phyloP scores from a whole-genome alignment of 1,140 invertebrate species.

The Tetragnatha versicolor region DNA sequence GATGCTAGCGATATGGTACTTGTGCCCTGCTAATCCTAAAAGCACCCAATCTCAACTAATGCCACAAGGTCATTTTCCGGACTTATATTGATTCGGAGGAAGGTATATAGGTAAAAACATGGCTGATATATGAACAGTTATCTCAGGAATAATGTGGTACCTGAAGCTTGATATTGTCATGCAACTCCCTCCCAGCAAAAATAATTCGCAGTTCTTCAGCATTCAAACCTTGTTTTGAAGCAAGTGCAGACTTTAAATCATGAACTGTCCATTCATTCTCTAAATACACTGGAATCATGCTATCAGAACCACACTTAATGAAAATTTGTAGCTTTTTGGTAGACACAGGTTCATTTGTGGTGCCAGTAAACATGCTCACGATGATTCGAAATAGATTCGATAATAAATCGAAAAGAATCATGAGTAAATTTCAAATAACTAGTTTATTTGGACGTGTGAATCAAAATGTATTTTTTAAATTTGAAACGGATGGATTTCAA shows the following conservation, averaged over 20 bases:
- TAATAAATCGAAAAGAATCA: conserved; percentile 15
- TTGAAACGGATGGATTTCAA: too few species aligned
- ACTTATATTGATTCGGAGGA: too few species aligned
- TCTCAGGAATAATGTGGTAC: conserved; percentile 66
- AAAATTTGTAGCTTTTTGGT: conserved; percentile 40
- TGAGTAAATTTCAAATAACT: too few species aligned
- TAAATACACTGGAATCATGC: conserved; percentile 73
- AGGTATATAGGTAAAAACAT: too few species aligned
- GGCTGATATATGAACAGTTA: too few species aligned
- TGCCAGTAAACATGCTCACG: neutral
- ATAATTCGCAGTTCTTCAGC: conserved; percentile 81
- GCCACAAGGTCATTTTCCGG: too few species aligned
- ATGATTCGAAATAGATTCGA: conserved; percentile 23
- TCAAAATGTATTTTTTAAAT: too few species aligned
- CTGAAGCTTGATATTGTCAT: conserved; percentile 75
- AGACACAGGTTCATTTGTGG: conserved; percentile 9
- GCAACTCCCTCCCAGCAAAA: conserved; percentile 83
- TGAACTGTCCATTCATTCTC: conserved; percentile 79
- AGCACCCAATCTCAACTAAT: too few species aligned
- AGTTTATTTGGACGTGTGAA: too few species aligned
- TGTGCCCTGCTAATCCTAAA: too few species aligned
- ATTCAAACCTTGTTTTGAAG: conserved; percentile 72
- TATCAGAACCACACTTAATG: conserved; percentile 57
- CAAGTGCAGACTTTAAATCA: conserved; percentile 77
- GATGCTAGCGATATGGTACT: too few species aligned